Evolutionary conservation across 2,888 invertebrate genomes (phyloP).

Genomic region (Tipula lateralis): DNA sequence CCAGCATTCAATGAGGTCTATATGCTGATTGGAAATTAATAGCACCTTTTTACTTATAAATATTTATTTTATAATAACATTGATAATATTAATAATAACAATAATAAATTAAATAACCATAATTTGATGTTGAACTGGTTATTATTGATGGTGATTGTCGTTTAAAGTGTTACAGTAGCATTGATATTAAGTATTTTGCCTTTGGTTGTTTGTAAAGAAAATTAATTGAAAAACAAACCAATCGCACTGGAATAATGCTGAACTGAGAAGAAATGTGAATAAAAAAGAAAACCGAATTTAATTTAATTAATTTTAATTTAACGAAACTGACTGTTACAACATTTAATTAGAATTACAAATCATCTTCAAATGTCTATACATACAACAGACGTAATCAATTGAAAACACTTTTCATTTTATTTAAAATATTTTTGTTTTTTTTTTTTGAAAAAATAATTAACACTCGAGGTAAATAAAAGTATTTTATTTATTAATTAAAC

Average conservation of each 20-base stretch:
- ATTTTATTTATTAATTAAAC: too few species aligned
- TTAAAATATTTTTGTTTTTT: too few species aligned
- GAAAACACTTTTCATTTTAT: too few species aligned
- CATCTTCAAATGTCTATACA: not conserved
- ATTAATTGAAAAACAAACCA: not conserved
- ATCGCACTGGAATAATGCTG: too few species aligned
- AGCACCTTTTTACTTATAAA: not conserved
- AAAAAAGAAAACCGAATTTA: too few species aligned
- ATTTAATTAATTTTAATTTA: too few species aligned
- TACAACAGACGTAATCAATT: not conserved
- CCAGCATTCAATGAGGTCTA: too few species aligned
- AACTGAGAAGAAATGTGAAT: too few species aligned
- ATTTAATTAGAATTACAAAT: not conserved
- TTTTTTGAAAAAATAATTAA: not conserved
- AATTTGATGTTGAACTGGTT: not conserved
- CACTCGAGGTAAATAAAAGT: not conserved
- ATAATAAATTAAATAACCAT: not conserved
- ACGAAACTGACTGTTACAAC: too few species aligned
- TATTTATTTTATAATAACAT: not conserved
- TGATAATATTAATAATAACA: not conserved
- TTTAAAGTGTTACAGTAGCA: not conserved
- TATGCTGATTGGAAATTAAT: too few species aligned
- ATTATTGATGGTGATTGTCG: not conserved
- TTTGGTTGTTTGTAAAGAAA: not conserved
- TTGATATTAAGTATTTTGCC: not conserved